Conservation (phyloP, 2,888 invertebrate genomes). For the Hirtodrosophila duncani region DNA sequence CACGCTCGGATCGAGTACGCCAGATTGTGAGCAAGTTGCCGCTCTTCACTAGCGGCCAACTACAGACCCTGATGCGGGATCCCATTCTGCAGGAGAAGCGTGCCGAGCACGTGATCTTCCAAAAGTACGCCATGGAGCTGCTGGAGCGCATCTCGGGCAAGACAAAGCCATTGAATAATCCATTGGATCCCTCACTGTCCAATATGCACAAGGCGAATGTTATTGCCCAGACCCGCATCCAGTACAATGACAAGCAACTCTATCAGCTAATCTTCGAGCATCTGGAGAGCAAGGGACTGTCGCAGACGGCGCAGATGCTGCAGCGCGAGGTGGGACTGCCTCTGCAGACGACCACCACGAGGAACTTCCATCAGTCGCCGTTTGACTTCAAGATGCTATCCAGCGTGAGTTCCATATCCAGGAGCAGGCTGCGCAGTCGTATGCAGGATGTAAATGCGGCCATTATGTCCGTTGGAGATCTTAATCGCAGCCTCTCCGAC, state of each 20-base stretch:
- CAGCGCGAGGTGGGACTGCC: slow-evolving; percentile 87
- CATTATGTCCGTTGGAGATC: slow-evolving; percentile 51
- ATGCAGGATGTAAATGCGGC: slow-evolving; percentile 75
- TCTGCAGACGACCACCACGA: slow-evolving; percentile 75
- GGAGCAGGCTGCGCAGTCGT: slow-evolving; percentile 73
- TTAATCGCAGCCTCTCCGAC: slow-evolving; percentile 27
- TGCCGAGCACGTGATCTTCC: slow-evolving; percentile 96
- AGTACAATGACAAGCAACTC: slow-evolving; percentile 95
- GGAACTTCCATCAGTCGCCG: slow-evolving; percentile 77
- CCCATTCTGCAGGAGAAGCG: slow-evolving; percentile 98
- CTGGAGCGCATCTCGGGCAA: slow-evolving; percentile 94
- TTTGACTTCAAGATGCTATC: slow-evolving; percentile 75
- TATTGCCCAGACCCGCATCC: slow-evolving; percentile 96
- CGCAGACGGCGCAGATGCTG: slow-evolving; percentile 85
- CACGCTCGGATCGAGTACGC: slow-evolving; percentile 93
- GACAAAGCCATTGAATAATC: slow-evolving; percentile 86
- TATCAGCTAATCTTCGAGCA: slow-evolving; percentile 95
- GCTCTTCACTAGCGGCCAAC: slow-evolving; percentile 93
- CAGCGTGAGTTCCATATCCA: slow-evolving; percentile 54
- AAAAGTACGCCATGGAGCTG: slow-evolving; percentile 93
- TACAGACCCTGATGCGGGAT: slow-evolving; percentile 96
- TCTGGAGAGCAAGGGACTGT: slow-evolving; percentile 86
- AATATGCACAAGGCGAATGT: slow-evolving; percentile 96
- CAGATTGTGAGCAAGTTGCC: slow-evolving; percentile 98
- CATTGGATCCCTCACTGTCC: slow-evolving; percentile 90